Evolutionary conservation across 2,113 vertebrate genomes (phyloP), one percentile per base, ranked within the genome.

Genomic region (Hippopotamus amphibius): DNA sequence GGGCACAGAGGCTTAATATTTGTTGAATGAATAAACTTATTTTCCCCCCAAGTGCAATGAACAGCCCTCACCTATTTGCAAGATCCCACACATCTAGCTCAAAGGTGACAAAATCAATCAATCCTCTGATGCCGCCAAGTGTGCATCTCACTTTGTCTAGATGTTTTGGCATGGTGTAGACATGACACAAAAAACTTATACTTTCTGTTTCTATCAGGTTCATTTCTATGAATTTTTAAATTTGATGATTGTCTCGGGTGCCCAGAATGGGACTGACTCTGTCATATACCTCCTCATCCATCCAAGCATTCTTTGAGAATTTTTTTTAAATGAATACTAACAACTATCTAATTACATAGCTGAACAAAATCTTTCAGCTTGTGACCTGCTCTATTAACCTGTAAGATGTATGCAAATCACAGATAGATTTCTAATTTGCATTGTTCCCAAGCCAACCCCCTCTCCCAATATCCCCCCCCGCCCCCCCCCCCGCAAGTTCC

Each of bases 321-420:
- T 77, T 91, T 30, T 30, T 7, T 30, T 30, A 81, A 95, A 68
- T 85, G 46, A 96, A 84, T 55, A 80, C 43, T 77, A 93, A 85
- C 15, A 61, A 80, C 68, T 71, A 46, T 61, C 37, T 85, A 91
- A 95, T 93, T 92, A 90, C 55, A 85, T 68, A 94, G 12, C 14
- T 59, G 48, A 92, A 84, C 26, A 94, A 95, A 97, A 91, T 72
- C 48, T 95, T 97, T 57, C 55, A 94, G 69, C 16, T 84, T 92
- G 21, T 92, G 81, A 94, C 53, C 53, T 94, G 50, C 10, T 57
- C 28, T 93, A 76, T 74, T 97, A 76, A 97, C 72, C 41, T 93
- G 68, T 77, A 88, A 93, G 59, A 88, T 72, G n/a, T 82, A 28
- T 71, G 37, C n/a, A 88, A 59, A 92, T 33, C 83, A 72, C 59